phyloP scores from a whole-genome alignment of 2,888 invertebrate species.

The Desoria tigrina region DNA sequence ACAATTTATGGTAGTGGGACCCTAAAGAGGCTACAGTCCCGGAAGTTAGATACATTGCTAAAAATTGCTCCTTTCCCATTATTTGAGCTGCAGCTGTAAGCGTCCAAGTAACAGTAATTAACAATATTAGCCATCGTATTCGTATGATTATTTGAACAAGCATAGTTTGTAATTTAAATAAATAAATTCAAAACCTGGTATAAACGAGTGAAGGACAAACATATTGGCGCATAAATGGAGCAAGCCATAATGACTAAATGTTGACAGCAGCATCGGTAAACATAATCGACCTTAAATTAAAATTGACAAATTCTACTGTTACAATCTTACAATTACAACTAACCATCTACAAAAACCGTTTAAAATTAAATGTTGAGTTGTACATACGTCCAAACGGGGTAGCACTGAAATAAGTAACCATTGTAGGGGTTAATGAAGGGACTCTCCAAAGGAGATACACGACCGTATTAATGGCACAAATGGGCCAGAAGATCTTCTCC shows the following conservation, averaged over 20 bases:
- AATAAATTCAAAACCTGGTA: slow-evolving; percentile 59
- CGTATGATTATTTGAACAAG: too few species aligned
- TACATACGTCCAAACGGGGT: slow-evolving; percentile 75
- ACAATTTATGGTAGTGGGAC: slow-evolving; percentile 78
- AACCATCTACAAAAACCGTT: neutral
- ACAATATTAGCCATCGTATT: too few species aligned
- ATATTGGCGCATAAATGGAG: slow-evolving; percentile 90
- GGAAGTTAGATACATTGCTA: slow-evolving; percentile 84
- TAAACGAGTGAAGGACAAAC: slow-evolving; percentile 90
- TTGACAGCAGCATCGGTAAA: slow-evolving; percentile 88
- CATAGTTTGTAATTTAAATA: too few species aligned
- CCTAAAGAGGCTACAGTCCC: slow-evolving; percentile 83
- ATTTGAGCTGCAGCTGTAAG: slow-evolving; percentile 67
- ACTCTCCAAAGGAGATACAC: slow-evolving; percentile 83
- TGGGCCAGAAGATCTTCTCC: slow-evolving; percentile 76
- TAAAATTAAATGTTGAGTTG: too few species aligned
- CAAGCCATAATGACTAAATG: slow-evolving; percentile 87
- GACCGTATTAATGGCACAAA: slow-evolving; percentile 73
- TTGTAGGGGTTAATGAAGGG: slow-evolving; percentile 68
- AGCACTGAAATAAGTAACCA: slow-evolving; percentile 83
- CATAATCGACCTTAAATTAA: slow-evolving; percentile 68
- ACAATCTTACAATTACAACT: too few species aligned
- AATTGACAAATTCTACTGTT: slow-evolving; percentile 23
- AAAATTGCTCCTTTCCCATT: slow-evolving; percentile 87
- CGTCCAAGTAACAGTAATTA: slow-evolving; percentile 52